phyloP scores from a whole-genome alignment of 2,113 vertebrate species.

The Antechinus flavipes region DNA sequence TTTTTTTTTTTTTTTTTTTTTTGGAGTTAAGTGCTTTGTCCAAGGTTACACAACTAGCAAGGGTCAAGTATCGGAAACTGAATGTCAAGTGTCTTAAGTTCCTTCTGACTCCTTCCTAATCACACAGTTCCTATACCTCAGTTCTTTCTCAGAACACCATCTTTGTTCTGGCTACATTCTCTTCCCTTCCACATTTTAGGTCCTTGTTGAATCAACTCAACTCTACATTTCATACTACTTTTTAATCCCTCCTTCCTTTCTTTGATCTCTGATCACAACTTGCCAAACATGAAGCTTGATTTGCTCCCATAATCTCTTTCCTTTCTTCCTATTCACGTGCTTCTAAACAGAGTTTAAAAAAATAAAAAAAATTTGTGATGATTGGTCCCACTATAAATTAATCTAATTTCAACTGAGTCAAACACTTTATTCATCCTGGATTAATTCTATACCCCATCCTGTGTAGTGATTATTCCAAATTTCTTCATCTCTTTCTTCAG shows the following conservation, averaged over 20 bases:
- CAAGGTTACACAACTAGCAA: too few relatives aligned
- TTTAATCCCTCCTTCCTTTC: background rate
- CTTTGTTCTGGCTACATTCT: background rate
- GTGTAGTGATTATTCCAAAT: background rate
- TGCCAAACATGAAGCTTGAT: background rate
- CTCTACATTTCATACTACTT: background rate
- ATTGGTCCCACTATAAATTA: background rate
- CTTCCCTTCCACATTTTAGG: background rate
- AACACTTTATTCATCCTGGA: background rate
- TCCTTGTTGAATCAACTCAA: background rate
- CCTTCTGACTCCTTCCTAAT: background rate
- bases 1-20: too few relatives aligned
- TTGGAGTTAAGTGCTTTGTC: too few relatives aligned
- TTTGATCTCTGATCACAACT: background rate
- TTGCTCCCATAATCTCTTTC: background rate
- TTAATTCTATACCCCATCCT: background rate
- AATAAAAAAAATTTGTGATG: background rate
- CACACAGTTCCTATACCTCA: background rate
- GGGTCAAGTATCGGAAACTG: too few relatives aligned
- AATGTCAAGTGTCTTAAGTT: too few relatives aligned
- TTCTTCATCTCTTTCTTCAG: conserved; percentile 2
- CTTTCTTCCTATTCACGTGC: background rate
- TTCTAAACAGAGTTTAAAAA: background rate
- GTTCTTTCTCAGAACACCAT: background rate
- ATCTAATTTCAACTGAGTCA: background rate